phyloP scores from a whole-genome alignment of 2,888 invertebrate genomes.

The Tyria jacobaeae region DNA sequence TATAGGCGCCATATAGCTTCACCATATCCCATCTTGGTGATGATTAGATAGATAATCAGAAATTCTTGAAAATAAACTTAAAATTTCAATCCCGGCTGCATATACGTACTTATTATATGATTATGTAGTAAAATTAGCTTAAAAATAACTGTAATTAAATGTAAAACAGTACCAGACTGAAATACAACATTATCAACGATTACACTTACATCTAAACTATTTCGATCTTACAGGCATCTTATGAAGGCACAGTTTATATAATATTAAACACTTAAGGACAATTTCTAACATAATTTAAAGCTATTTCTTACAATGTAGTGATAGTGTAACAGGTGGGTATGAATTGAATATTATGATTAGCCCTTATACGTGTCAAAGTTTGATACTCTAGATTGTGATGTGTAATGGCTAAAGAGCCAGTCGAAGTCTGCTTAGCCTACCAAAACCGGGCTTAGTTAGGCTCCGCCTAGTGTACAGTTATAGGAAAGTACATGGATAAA shows the following conservation, averaged over 20 bases:
- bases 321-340: constrained; percentile 38
- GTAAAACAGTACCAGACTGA: background rate
- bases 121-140: background rate
- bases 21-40: no score
- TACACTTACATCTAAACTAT: background rate
- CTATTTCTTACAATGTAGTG: constrained; percentile 34
- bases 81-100: background rate
- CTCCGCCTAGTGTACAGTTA: no score
- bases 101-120: background rate
- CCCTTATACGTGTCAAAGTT: background rate
- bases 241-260: constrained; percentile 2
- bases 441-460: no score
- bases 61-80: background rate
- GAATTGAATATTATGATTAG: constrained; percentile 15
- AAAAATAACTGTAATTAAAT: background rate
- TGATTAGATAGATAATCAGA: background rate
- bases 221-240: background rate
- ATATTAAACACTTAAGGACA: constrained; percentile 2
- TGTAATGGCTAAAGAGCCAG: background rate
- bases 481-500: no score
- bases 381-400: constrained; percentile 3
- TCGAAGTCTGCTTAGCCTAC: no score
- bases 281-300: constrained; percentile 34
- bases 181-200: no score
- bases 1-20: no score